Evolutionary conservation across 2,888 invertebrate species (phyloP).

Genomic region (Eudasyphora cyanicolor): DNA sequence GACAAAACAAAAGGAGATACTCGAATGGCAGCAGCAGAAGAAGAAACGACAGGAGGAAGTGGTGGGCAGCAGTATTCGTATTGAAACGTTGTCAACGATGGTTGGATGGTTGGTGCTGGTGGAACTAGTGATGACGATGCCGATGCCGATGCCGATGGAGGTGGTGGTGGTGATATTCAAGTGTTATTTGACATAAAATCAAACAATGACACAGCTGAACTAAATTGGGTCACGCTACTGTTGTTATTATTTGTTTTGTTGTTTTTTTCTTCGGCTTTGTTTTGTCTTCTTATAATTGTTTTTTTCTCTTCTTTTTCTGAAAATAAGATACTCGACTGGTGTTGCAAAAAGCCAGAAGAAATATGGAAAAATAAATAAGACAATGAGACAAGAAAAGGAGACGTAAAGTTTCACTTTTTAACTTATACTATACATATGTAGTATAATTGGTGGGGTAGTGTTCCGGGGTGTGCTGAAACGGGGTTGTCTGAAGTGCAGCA

Average conservation of each 20-base stretch:
- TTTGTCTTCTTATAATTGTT: constrained; percentile 12
- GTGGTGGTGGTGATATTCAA: constrained; percentile 36
- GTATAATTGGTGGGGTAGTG: no score
- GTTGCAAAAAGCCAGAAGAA: constrained; percentile 44
- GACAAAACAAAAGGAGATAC: neutral
- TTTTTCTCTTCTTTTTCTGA: constrained; percentile 31
- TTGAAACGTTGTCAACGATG: neutral
- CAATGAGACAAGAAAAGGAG: constrained; percentile 19
- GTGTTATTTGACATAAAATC: constrained; percentile 65
- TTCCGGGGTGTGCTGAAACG: no score
- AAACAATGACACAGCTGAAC: constrained; percentile 65
- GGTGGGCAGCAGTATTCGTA: neutral
- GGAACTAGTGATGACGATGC: no score
- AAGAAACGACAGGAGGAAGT: constrained; percentile 14
- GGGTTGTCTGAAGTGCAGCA: neutral
- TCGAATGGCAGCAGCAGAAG: constrained; percentile 36
- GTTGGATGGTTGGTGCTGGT: no score
- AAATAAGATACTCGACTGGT: neutral
- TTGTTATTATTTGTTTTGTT: constrained; percentile 22
- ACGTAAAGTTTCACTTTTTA: constrained; percentile 58
- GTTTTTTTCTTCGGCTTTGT: constrained; percentile 4
- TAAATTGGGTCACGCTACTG: constrained; percentile 65
- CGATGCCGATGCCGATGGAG: neutral
- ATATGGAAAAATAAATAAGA: constrained; percentile 26
- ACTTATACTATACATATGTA: no score